These are phyloP conservation scores for Clivina fossor DNA, from an alignment of 2,888 invertebrate genomes.

Conservation along the genomic window DNA sequence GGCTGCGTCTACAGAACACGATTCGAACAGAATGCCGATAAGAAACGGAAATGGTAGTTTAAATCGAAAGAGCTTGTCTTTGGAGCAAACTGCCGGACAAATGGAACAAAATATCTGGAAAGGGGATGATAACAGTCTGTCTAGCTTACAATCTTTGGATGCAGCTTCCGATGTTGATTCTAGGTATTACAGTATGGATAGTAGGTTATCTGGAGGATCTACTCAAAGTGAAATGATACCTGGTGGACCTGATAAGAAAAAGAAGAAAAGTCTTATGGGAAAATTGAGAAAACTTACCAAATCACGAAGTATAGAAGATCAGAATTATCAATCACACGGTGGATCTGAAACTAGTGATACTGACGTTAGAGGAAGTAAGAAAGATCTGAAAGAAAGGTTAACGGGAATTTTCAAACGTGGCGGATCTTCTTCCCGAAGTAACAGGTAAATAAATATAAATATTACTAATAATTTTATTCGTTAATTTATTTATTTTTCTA, in stretches of 20 bases:
- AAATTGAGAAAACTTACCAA: conserved; percentile 84
- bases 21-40: conserved; percentile 47
- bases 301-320: conserved; percentile 78
- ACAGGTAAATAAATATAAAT: conserved; percentile 57
- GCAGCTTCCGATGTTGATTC: conserved; percentile 61
- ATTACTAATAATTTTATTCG: conserved; percentile 7
- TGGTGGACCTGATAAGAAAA: conserved; percentile 69
- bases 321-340: conserved; percentile 52
- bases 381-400: conserved; percentile 76
- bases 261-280: conserved; percentile 77
- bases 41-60: conserved; percentile 52
- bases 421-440: conserved; percentile 65
- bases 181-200: conserved; percentile 77
- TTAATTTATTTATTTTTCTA: conserved; percentile 39
- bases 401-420: conserved; percentile 81
- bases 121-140: conserved; percentile 79
- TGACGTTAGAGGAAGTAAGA: conserved; percentile 65
- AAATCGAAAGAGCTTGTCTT: conserved; percentile 69
- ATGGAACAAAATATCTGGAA: conserved; percentile 75
- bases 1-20: conserved; percentile 67
- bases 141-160: conserved; percentile 79
- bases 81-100: conserved; percentile 66
- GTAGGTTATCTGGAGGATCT: conserved; percentile 80
- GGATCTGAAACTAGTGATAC: conserved; percentile 55
- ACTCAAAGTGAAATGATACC: conserved; percentile 80